Evolutionary conservation across 2,797 vertebrate genomes (phyloP), one percentile per base, ranked within the genome.

Genomic region (Sparus aurata): DNA sequence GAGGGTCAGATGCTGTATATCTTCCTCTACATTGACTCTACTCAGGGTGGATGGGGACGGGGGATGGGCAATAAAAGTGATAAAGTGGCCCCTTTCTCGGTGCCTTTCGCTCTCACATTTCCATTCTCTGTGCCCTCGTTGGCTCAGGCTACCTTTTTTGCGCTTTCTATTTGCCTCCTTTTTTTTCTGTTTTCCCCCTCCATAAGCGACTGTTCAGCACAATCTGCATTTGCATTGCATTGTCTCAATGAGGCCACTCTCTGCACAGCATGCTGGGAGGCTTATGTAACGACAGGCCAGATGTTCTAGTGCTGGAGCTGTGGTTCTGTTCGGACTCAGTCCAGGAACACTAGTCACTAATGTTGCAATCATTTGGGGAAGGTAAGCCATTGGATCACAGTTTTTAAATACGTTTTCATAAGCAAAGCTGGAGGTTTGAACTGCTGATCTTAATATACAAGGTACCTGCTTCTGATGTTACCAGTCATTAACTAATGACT

Each of bases 21-120:
- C 90, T 88, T 82, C 77, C 80, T 82, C 77, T 54, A 45, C 80
- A 81, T 47, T 57, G 83, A 87, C 87, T 88, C 68, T 53, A 64
- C 61, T 85, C 80, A 77, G 78, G 63, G 71, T 70, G 79, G 71
- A 78, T 55, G 64, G 78, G 63, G 46, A 81, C 15, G 38, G 75
- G 69, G 85, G 71, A 79, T 72, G 79, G 86, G 81, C 73, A 75
- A 84, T 90, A 87, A 89, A 90, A 80, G 85, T 91, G 85, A 91
- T 89, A 71, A 80, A 92, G 80, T 85, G 80, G 34, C 63, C 45
- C 22, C 68, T 49, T 34, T 58, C 85, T 52, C 52, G 0, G 30
- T 71, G 61, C 69, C 57, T 83, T 80, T 79, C 34, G 22, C 54
- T 75, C 55, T 70, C 53, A 69, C 23, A n/a, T 63, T 67, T 76